A percentile compares a stretch with the other conserved stretches of the same genome.
phyloP scores from a whole-genome alignment of 1,140 invertebrate genomes.

The Ceratoteleas bidentatus region DNA sequence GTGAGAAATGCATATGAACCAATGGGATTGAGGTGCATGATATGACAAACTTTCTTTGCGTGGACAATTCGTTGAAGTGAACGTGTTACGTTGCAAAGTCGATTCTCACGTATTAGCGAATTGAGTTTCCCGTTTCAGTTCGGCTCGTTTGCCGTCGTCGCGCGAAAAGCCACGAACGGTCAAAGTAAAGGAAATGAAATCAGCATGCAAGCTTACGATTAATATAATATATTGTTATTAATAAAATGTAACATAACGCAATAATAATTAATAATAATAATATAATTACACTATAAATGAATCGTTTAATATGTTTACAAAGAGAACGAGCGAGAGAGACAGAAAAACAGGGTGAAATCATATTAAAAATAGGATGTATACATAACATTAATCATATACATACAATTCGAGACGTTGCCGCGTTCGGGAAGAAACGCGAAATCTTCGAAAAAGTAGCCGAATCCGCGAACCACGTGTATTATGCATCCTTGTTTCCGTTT shows the following conservation, averaged over 20 bases:
- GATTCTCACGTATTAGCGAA: too few species aligned
- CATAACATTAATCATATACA: constrained; percentile 61
- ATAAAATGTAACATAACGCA: constrained; percentile 81
- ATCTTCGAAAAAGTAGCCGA: constrained; percentile 24
- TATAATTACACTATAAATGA: constrained; percentile 76
- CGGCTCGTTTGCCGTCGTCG: too few species aligned
- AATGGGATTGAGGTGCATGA: too few species aligned
- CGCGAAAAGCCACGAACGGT: constrained; percentile 1
- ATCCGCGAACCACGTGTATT: not conserved
- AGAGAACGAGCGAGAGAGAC: constrained; percentile 9
- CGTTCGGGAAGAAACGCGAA: constrained; percentile 22
- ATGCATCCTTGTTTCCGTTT: constrained; percentile 1
- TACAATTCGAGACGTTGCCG: constrained; percentile 37
- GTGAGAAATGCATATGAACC: too few species aligned
- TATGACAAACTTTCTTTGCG: too few species aligned
- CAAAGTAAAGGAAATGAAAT: constrained; percentile 64
- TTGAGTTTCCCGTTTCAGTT: too few species aligned
- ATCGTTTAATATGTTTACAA: constrained; percentile 71
- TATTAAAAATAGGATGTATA: constrained; percentile 41
- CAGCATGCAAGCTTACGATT: constrained; percentile 71
- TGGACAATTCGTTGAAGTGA: too few species aligned
- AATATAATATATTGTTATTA: constrained; percentile 81
- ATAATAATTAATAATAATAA: constrained; percentile 75
- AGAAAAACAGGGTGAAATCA: constrained; percentile 63
- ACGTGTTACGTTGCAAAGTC: too few species aligned